phyloP scores from a whole-genome alignment of 2,888 invertebrate genomes.

The Hypolimnas misippus region DNA sequence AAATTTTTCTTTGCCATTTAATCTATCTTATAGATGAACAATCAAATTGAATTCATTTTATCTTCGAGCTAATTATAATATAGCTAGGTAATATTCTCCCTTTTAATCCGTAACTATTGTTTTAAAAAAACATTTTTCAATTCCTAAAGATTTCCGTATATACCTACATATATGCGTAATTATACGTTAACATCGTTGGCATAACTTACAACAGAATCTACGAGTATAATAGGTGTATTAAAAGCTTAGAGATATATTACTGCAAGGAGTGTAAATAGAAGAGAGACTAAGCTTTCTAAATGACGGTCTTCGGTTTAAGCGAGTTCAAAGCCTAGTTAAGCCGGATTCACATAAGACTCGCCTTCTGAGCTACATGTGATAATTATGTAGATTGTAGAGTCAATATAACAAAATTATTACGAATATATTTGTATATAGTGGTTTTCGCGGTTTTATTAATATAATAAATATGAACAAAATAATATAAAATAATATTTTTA shows the following conservation, averaged over 20 bases:
- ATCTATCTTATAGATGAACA: no score
- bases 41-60: no score
- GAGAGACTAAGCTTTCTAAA: slow-evolving; percentile 38
- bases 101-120: no score
- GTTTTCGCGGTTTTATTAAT: background rate
- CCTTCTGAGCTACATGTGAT: background rate
- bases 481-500: no score
- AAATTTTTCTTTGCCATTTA: no score
- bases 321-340: slow-evolving; percentile 38
- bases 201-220: background rate
- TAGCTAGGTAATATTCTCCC: no score
- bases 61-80: no score
- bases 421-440: background rate
- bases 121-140: no score
- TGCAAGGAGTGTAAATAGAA: slow-evolving; percentile 36
- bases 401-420: background rate
- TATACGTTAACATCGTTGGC: no score
- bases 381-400: background rate
- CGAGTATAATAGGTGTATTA: background rate
- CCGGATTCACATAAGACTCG: slow-evolving; percentile 24
- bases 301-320: slow-evolving; percentile 39
- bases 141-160: no score
- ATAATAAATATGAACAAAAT: no score
- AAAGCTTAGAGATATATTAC: slow-evolving; percentile 27
- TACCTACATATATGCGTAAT: no score